A percentile compares a stretch with the other conserved stretches of the same genome.
Evolutionary conservation across 2,888 invertebrate species (phyloP).

Genomic region (Listrodromus nycthemerus): DNA sequence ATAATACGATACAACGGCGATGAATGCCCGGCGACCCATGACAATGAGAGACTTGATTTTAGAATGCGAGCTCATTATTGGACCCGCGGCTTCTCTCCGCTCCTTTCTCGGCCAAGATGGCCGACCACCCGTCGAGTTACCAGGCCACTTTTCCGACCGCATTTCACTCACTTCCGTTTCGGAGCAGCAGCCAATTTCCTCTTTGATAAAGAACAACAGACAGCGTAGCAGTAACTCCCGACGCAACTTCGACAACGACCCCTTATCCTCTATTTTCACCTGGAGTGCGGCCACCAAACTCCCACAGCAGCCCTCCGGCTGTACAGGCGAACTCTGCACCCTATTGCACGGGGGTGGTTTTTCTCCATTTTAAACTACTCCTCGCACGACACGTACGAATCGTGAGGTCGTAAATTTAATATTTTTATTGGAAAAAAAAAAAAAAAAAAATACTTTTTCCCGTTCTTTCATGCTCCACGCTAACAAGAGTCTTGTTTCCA

Average conservation of each 20-base stretch:
- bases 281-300: slow-evolving; percentile 3
- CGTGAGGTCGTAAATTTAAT: slow-evolving; percentile 52
- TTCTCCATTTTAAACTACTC: slow-evolving; percentile 1
- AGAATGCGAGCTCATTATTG: slow-evolving; percentile 80
- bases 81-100: slow-evolving; percentile 60
- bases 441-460: neutral
- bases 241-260: slow-evolving; percentile 46
- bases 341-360: slow-evolving; percentile 53
- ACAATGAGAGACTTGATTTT: slow-evolving; percentile 81
- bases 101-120: slow-evolving; percentile 49
- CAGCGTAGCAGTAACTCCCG: slow-evolving; percentile 3
- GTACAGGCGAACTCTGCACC: neutral
- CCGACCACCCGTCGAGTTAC: slow-evolving; percentile 73
- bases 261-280: slow-evolving; percentile 14
- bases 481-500: slow-evolving; percentile 62
- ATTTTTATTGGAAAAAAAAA: slow-evolving; percentile 54
- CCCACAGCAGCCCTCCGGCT: neutral
- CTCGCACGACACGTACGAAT: neutral
- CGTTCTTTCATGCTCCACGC: slow-evolving; percentile 19
- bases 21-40: slow-evolving; percentile 72
- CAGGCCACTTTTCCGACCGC: slow-evolving; percentile 70
- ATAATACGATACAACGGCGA: slow-evolving; percentile 76
- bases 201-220: neutral
- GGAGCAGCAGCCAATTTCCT: neutral
- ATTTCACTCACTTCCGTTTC: slow-evolving; percentile 53